Evolutionary conservation across 2,113 vertebrate species (phyloP).

Genomic region (Odocoileus virginianus): DNA sequence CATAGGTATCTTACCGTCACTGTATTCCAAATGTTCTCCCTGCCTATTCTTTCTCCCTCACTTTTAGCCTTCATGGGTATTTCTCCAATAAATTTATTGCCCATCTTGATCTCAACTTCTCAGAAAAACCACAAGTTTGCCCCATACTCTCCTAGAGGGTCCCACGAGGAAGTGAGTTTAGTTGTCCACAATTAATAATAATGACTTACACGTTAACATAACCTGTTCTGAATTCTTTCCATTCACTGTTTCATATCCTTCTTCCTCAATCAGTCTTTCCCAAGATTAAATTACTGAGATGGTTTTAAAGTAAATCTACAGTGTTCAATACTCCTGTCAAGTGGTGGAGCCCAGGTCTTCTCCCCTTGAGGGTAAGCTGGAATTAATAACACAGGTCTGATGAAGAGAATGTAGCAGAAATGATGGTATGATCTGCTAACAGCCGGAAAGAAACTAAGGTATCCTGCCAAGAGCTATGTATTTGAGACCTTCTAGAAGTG

Average conservation of each 20-base stretch:
- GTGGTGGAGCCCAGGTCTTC: not conserved
- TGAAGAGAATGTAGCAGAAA: not conserved
- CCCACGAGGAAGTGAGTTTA: not conserved
- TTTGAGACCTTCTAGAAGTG: not conserved
- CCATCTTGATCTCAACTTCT: not conserved
- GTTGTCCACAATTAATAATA: not conserved
- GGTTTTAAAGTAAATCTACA: not conserved
- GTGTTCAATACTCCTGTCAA: not conserved
- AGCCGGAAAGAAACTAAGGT: not conserved
- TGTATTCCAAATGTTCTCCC: not conserved
- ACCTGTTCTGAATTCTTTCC: not conserved
- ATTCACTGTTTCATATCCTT: not conserved
- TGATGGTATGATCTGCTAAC: accelerated
- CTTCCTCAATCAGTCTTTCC: not conserved
- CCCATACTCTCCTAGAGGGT: not conserved
- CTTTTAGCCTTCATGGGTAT: not conserved
- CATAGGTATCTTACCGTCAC: not conserved
- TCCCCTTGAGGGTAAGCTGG: not conserved
- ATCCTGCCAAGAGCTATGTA: not conserved
- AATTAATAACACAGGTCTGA: not conserved
- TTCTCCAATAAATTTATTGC: not conserved
- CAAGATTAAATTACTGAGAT: not conserved
- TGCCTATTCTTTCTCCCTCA: not conserved
- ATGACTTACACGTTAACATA: not conserved
- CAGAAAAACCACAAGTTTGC: not conserved